Percentiles rank a stretch among this genome's conserved stretches.
These are phyloP conservation scores for Halcyon badia DNA, from an alignment of 2,797 vertebrate species.

Conservation along the genomic window DNA sequence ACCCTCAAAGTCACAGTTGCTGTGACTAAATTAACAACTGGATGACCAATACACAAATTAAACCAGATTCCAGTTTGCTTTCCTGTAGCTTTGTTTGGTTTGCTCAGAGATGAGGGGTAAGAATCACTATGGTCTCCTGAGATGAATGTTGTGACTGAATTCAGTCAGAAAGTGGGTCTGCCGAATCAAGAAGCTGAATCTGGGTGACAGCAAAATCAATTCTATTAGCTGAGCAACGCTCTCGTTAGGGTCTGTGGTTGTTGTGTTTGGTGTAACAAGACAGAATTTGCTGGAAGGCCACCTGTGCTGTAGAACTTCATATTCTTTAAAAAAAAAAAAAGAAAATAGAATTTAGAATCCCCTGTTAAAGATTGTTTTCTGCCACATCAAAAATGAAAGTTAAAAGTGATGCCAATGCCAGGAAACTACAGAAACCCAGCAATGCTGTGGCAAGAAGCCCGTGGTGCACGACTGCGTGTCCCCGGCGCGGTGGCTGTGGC, in stretches of 20 bases:
- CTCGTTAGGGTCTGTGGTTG: background rate
- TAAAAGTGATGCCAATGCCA: background rate
- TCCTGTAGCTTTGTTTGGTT: background rate
- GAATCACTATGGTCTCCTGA: background rate
- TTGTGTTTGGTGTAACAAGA: background rate
- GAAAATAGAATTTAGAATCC: background rate
- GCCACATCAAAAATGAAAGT: background rate
- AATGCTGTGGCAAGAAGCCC: background rate
- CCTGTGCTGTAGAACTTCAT: background rate
- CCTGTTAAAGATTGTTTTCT: background rate
- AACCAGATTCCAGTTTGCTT: background rate
- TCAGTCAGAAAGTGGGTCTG: background rate
- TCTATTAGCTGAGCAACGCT: fast-evolving
- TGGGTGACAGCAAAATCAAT: background rate
- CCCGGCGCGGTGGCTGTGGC: background rate
- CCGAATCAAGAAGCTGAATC: background rate
- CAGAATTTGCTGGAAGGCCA: background rate
- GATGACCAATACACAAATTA: background rate
- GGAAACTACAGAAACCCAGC: background rate
- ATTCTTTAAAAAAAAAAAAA: background rate
- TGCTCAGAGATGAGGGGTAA: background rate
- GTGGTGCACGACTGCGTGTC: background rate
- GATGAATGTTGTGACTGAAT: background rate
- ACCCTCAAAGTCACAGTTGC: background rate
- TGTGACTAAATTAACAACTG: background rate